Base-by-base conservation (phyloP, 2,113 vertebrate species). In the Ochotona princeps region DNA sequence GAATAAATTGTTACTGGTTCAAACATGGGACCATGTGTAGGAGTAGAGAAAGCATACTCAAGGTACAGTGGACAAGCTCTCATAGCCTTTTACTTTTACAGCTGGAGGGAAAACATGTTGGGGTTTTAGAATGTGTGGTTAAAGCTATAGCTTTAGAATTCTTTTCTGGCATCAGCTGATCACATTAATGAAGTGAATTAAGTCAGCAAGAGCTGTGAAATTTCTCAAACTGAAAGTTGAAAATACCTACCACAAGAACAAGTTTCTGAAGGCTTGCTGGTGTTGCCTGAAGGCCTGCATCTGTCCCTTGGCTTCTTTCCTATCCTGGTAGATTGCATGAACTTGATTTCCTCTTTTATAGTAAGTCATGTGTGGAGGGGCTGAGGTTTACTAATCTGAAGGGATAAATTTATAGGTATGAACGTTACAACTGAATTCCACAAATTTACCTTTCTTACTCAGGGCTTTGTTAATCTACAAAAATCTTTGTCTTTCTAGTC, bases 121-220 rank as follows among this genome's bases (percentile, higher is more conserved):
- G 79, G 69, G 49, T 69, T 26, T 69, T 81, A 66, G 54, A 38
- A 1, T 75, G 7, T 82, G 26, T 83, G 82, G 63, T 54, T 89
- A 89, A 92, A 51, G 63, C 63, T 49, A 0, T 32, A 91, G 69
- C 11, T 5, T 54, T 83, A 81, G 81, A 74, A 32, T 69, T 79
- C 38, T 69, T 83, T 32, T 20, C 47, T 82, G 74, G 47, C 12
- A 6, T 79, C 63, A 72, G 49, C 69, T 89, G 69, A 57, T 90
- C 60, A 70, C 32, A 20, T 38, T 44, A 74, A 54, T 87, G 60
- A 93, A 92, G 78, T 83, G 23, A 88, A 38, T 89, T 83, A 83
- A n/a, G 57, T 80, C 76, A 69, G 69, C 74, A 86, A 81, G 44
- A 89, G n/a, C 44, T 91, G 76, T 79, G 73, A 93, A 85, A 89